phyloP scores from a whole-genome alignment of 1,140 invertebrate species.

The Dendrolimus punctatus region DNA sequence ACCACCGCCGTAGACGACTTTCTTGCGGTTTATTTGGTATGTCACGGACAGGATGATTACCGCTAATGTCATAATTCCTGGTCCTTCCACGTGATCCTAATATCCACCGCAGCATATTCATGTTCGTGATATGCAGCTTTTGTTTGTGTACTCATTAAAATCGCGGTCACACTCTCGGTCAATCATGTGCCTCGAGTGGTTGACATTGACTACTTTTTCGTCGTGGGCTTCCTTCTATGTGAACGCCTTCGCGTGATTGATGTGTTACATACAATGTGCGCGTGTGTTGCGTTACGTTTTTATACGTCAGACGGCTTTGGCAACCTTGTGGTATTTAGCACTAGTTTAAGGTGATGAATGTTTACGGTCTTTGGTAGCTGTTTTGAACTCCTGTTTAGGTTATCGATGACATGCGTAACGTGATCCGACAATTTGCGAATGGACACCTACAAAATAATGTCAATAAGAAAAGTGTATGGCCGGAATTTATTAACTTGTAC shows the following conservation, averaged over 20 bases:
- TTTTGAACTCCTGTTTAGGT: too few relatives aligned
- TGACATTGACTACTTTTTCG: constrained; percentile 49
- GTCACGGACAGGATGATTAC: too few relatives aligned
- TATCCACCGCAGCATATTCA: too few relatives aligned
- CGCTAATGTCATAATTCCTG: too few relatives aligned
- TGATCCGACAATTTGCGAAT: constrained; percentile 4
- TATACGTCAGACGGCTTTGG: constrained; percentile 14
- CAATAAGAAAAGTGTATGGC: too few relatives aligned
- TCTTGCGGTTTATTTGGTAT: too few relatives aligned
- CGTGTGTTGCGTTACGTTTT: constrained; percentile 24
- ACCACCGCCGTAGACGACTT: constrained; percentile 3
- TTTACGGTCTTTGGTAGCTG: constrained; percentile 1
- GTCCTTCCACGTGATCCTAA: too few relatives aligned
- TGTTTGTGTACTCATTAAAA: constrained; percentile 10
- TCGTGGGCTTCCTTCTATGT: constrained; percentile 38
- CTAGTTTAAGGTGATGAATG: constrained; percentile 14
- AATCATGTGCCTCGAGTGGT: constrained; percentile 30
- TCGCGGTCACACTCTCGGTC: constrained; percentile 23
- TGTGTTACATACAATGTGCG: constrained; percentile 19
- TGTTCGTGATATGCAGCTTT: not conserved
- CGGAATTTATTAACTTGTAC: too few relatives aligned
- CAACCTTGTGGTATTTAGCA: constrained; percentile 16
- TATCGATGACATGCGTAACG: not conserved
- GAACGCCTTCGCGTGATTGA: constrained; percentile 30
- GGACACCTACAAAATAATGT: too few relatives aligned